Percentiles rank a stretch among this genome's conserved stretches.
Evolutionary conservation across 2,888 invertebrate species (phyloP).

Genomic region (Drosophila fungiperda): DNA sequence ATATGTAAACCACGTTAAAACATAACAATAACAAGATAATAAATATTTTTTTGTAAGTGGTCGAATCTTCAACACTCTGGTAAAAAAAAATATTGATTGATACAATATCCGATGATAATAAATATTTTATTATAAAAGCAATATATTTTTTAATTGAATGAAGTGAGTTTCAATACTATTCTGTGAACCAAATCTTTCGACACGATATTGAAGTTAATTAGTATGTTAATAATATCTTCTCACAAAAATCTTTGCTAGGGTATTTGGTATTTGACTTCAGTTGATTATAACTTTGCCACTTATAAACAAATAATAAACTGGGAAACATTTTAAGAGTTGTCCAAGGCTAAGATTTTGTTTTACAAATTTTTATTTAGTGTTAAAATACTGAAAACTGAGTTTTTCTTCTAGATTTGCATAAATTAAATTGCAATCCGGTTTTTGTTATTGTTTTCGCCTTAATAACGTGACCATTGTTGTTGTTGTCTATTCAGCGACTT

Average conservation of each 20-base stretch:
- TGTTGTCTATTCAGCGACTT: slow-evolving; percentile 23
- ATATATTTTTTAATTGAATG: too few species aligned
- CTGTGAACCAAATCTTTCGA: neutral
- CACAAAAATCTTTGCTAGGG: neutral
- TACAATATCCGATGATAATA: neutral
- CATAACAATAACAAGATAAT: slow-evolving; percentile 41
- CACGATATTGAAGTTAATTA: neutral
- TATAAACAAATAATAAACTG: slow-evolving; percentile 21
- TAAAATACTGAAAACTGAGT: slow-evolving; percentile 71
- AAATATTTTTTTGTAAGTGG: neutral
- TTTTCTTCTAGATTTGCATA: slow-evolving; percentile 75
- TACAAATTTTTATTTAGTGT: slow-evolving; percentile 59
- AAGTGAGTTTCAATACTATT: neutral
- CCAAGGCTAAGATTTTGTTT: slow-evolving; percentile 24
- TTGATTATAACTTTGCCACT: slow-evolving; percentile 12
- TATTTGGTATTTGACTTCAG: neutral
- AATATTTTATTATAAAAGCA: neutral
- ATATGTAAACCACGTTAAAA: slow-evolving; percentile 35
- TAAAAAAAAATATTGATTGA: neutral
- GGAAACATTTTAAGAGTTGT: slow-evolving; percentile 10
- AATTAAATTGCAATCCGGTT: slow-evolving; percentile 65
- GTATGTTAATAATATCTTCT: neutral
- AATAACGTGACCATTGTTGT: slow-evolving; percentile 42
- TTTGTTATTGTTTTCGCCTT: slow-evolving; percentile 42
- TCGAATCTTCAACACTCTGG: slow-evolving; percentile 19